Evolutionary conservation across 2,888 invertebrate species (phyloP), one percentile per base, ranked within the genome.

Genomic region (Polylopha cassiicola): DNA sequence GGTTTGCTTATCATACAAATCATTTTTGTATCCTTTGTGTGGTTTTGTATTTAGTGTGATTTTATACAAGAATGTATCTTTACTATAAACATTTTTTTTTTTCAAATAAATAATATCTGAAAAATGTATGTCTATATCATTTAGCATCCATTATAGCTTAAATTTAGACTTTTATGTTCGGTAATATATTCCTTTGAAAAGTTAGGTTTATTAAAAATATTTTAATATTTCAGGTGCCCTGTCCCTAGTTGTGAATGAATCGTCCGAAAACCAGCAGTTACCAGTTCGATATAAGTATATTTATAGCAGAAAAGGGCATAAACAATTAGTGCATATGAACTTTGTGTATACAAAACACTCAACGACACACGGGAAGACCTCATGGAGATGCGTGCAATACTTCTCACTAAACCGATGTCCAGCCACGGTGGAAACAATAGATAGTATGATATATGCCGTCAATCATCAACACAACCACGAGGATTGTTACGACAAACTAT

Each of bases 331-430:
- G 27, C 81, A 86, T 62, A 79, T 77, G 76, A 86, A 86, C 58
- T 86, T 86, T 61, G 86, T 86, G 17, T 86, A 86, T 51, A 86
- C 86, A 4, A 86, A 86, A 62, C 86, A 86, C 61, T 86, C 86
- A 0, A 86, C 86, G 1, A 84, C 82, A 1, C 84, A 86, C 31
- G 86, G 86, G 1, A 86, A 86, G 48, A 86, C 86, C 0, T 86
- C 86, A 0, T 86, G 86, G 86, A 56, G 86, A 21, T 86, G 86
- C 55, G 86, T 86, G 5, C 86, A 86, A 47, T 86, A 86, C 52
- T 86, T 86, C 55, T 85, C 86, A 0, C 55, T 86, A n/a, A 86
- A 86, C 51, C 61, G 85, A 46, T 86, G 86, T 61, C 86, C 86
- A 1, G 86, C 86, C 1, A 86, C 86, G 0, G 80, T 86, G 0